These are phyloP conservation scores for Sclerodermus sp. DNA, from an alignment of 2,888 invertebrate genomes.

Conservation along the genomic window DNA sequence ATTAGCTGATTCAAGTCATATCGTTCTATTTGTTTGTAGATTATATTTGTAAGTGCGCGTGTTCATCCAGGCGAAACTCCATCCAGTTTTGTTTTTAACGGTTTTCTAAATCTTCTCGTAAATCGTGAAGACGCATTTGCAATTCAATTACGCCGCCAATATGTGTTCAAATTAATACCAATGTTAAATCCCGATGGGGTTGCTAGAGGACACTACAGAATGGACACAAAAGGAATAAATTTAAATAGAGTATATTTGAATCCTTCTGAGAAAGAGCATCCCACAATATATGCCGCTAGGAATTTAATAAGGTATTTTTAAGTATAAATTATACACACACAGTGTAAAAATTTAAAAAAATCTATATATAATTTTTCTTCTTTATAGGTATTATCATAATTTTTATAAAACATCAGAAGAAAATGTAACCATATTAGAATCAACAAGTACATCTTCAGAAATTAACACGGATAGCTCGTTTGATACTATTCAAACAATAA, in stretches of 20 bases:
- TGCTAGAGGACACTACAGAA: slow-evolving; percentile 80
- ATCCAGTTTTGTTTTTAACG: slow-evolving; percentile 87
- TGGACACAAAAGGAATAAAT: slow-evolving; percentile 86
- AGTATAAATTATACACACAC: slow-evolving; percentile 40
- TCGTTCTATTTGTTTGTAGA: slow-evolving; percentile 57
- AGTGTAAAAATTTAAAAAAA: not conserved
- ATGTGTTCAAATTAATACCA: slow-evolving; percentile 88
- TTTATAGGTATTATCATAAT: slow-evolving; percentile 69
- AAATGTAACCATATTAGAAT: slow-evolving; percentile 13
- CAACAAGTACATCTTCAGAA: slow-evolving; percentile 2
- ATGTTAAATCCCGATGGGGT: slow-evolving; percentile 93
- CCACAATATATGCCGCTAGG: slow-evolving; percentile 83
- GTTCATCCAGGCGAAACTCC: slow-evolving; percentile 94
- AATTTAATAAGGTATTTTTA: slow-evolving; percentile 68
- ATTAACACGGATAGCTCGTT: slow-evolving; percentile 16
- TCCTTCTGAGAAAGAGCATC: slow-evolving; percentile 74
- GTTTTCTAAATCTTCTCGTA: slow-evolving; percentile 78
- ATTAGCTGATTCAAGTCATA: slow-evolving; percentile 1
- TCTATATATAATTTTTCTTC: slow-evolving; percentile 7
- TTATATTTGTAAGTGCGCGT: slow-evolving; percentile 83
- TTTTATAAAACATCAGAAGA: slow-evolving; percentile 67
- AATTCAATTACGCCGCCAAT: slow-evolving; percentile 69
- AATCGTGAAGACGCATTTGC: slow-evolving; percentile 76
- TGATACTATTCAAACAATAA: slow-evolving; percentile 18
- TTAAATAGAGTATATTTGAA: slow-evolving; percentile 84